These are phyloP conservation scores for Cryptosula pallasiana DNA, from an alignment of 2,888 invertebrate species.

Conservation along the genomic window DNA sequence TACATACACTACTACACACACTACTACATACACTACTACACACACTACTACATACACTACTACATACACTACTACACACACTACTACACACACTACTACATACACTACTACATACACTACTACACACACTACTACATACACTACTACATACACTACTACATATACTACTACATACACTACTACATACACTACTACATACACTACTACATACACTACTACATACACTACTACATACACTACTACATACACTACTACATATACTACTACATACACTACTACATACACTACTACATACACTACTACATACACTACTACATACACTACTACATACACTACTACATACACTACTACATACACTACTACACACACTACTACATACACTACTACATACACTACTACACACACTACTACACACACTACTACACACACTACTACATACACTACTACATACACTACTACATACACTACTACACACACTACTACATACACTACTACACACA, in stretches of 20 bases:
- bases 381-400: neutral
- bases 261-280: neutral
- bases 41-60: neutral
- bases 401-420: neutral
- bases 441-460: neutral
- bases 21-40: neutral
- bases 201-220: neutral
- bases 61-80: neutral
- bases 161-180: neutral
- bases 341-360: neutral
- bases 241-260: neutral
- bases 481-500: neutral
- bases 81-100: neutral
- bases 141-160: neutral
- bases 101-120: neutral
- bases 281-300: neutral
- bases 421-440: neutral
- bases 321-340: neutral
- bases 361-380: neutral
- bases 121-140: neutral
- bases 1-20: neutral
- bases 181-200: neutral
- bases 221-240: neutral
- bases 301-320: neutral
- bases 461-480: neutral